These are phyloP conservation scores for Heteromormyrus szaboi DNA, from an alignment of 2,797 vertebrate genomes.

Conservation along the genomic window DNA sequence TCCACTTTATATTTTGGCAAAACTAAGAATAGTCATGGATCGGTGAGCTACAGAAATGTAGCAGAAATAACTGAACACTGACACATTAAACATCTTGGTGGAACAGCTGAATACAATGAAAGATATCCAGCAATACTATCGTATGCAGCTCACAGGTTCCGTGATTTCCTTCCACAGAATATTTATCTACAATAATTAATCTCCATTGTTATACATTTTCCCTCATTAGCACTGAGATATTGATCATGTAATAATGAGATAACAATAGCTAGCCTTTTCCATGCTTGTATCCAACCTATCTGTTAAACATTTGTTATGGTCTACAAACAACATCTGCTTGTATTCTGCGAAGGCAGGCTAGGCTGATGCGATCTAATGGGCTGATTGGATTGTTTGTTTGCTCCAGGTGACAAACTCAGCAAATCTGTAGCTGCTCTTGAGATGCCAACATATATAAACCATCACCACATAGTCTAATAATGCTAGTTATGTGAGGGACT, in stretches of 20 bases:
- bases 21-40: background rate
- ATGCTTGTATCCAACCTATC: background rate
- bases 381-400: background rate
- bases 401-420: background rate
- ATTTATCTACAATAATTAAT: constrained; percentile 1
- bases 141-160: background rate
- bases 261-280: background rate
- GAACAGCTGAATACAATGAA: background rate
- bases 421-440: background rate
- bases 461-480: background rate
- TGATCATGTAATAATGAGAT: background rate
- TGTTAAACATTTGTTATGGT: background rate
- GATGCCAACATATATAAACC: background rate
- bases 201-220: background rate
- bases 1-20: background rate
- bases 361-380: background rate
- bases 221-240: background rate
- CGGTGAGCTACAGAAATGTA: background rate
- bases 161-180: background rate
- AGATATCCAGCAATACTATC: background rate
- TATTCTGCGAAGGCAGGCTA: background rate
- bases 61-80: background rate
- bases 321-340: background rate
- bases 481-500: background rate
- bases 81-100: background rate